Percentiles rank a stretch among this genome's conserved stretches.
These are phyloP conservation scores for Microdon myrmicae DNA, from an alignment of 2,888 invertebrate species.

Conservation along the genomic window DNA sequence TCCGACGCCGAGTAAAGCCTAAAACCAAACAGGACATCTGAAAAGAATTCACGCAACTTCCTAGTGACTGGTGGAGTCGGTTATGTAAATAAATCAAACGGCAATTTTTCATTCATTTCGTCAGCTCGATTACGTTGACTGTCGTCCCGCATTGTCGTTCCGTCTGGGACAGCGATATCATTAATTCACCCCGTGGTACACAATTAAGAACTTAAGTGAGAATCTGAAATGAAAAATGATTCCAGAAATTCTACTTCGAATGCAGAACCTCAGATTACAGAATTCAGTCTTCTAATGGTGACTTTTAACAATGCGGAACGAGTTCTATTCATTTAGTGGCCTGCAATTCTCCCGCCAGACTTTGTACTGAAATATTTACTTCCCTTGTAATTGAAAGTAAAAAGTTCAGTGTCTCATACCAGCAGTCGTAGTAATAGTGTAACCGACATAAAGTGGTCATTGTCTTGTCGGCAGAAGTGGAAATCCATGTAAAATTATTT, in stretches of 20 bases:
- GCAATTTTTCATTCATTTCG: slow-evolving; percentile 41
- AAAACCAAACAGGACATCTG: too few relatives aligned
- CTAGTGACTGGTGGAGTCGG: not conserved
- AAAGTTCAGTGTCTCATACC: slow-evolving; percentile 26
- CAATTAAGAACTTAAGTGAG: slow-evolving; percentile 21
- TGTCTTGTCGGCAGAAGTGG: slow-evolving; percentile 38
- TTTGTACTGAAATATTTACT: slow-evolving; percentile 35
- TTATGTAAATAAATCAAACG: slow-evolving; percentile 45
- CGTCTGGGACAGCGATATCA: slow-evolving; percentile 24
- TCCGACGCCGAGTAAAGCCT: too few relatives aligned
- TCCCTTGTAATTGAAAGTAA: slow-evolving; percentile 18
- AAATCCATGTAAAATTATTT: slow-evolving; percentile 41
- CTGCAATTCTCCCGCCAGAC: slow-evolving; percentile 10
- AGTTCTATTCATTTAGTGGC: slow-evolving; percentile 1
- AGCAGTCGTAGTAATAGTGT: too few relatives aligned
- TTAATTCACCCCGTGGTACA: slow-evolving; percentile 36
- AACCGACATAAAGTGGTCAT: slow-evolving; percentile 29
- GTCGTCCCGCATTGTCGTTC: slow-evolving; percentile 21
- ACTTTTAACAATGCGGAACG: slow-evolving; percentile 38
- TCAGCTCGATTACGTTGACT: slow-evolving; percentile 36
- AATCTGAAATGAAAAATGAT: slow-evolving; percentile 43
- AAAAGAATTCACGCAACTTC: too few relatives aligned
- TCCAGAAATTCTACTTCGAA: slow-evolving; percentile 8
- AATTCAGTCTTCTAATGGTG: slow-evolving; percentile 11
- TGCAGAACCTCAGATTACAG: not conserved